These are phyloP conservation scores for Enteromius viviparus DNA, from an alignment of 2,797 vertebrate species.

Conservation along the genomic window DNA sequence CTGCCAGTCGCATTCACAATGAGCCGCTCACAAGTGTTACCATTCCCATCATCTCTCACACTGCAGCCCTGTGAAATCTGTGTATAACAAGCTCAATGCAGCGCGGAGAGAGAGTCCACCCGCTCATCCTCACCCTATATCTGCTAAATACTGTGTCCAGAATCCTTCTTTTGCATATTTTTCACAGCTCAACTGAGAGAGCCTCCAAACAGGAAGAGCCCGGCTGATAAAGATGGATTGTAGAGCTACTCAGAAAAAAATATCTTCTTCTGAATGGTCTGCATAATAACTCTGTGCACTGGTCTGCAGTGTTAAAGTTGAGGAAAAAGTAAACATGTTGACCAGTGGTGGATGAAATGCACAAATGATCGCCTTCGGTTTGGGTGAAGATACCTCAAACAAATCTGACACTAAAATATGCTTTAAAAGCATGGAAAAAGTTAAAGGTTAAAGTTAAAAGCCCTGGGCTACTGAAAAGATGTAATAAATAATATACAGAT, in stretches of 20 bases:
- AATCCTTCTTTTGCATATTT: conserved; percentile 30
- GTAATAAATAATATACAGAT: background rate
- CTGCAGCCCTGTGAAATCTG: conserved; percentile 30
- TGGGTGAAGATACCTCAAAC: background rate
- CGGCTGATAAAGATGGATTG: conserved; percentile 32
- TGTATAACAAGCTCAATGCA: conserved; percentile 42
- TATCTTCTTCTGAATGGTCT: conserved; percentile 19
- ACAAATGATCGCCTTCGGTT: background rate
- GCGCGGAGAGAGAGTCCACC: background rate
- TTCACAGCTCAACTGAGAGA: conserved; percentile 28
- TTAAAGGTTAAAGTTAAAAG: background rate
- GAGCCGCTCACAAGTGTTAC: conserved; percentile 43
- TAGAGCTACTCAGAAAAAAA: conserved; percentile 1
- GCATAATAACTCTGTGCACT: conserved; percentile 31
- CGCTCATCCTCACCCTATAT: conserved; percentile 3
- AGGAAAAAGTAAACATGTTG: conserved; percentile 1
- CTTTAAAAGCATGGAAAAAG: background rate
- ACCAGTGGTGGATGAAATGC: background rate
- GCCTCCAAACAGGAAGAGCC: conserved; percentile 12
- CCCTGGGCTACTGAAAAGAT: background rate
- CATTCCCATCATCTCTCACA: conserved; percentile 31
- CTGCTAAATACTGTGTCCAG: conserved; percentile 33
- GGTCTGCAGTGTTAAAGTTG: conserved; percentile 1
- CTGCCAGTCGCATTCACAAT: conserved; percentile 48
- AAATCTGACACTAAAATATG: background rate